Evolutionary conservation across 2,113 vertebrate genomes (phyloP), one percentile per base, ranked within the genome.

Genomic region (Dicaeum eximium): DNA sequence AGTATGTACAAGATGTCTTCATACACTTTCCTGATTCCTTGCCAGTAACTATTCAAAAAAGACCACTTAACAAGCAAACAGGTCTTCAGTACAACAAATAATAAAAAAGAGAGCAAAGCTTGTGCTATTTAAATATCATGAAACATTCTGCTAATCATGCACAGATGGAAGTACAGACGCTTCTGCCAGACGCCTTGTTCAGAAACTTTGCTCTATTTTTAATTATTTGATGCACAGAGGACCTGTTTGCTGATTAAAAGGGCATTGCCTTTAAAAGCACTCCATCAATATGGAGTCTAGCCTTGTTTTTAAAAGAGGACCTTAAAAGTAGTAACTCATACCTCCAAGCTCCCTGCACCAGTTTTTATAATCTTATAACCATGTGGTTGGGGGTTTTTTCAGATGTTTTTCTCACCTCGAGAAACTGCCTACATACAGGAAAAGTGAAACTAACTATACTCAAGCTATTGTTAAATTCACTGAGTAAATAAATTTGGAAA

Each of bases 121-220:
- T 96, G 92, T 96, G 96, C 96, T 97, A 98, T 97, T 98, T 98
- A 97, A 98, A 97, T 97, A 97, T 93, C 97, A 91, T 83, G 95
- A 97, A 97, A 97, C 97, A 97, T 97, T 98, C 97, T 97, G 97
- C 96, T 98, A 98, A 98, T 97, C 96, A 96, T 31, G 95, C 97
- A 97, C 97, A 98, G 97, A 97, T 98, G 97, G 97, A 97, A 98
- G 95, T 94, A 97, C 88, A 96, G 96, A 96, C 96, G 95, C 95
- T 95, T 94, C 93, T 98, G 97, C 97, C 97, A 98, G 96, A 96
- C 80, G 93, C 95, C 96, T 97, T 97, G 97, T 97, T 98, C 97
- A 97, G 88, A 98, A 98, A 98, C 94, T 97, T 97, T 97, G 93
- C 96, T 98, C 97, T 98, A 98, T 98, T 98, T 98, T 98, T 98